Base-by-base conservation (phyloP, 1,140 invertebrate species). In the Zeugodacus cucurbitae region DNA sequence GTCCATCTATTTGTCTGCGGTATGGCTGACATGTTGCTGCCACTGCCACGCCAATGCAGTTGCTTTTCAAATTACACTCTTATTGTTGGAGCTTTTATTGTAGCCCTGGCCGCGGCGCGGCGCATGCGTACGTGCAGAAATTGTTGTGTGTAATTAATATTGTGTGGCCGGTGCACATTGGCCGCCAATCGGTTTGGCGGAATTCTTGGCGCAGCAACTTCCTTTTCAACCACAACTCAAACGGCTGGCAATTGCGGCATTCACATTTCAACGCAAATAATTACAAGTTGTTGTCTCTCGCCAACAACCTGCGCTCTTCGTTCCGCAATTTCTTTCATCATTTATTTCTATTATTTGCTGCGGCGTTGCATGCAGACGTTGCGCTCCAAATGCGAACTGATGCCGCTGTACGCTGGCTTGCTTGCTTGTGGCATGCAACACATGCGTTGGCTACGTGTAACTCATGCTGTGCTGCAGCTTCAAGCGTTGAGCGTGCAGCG, bases 231-330 rank as follows among this genome's bases (percentile, higher is more conserved):
- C 41, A 26, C 41, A 48, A 82, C 8, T 54, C 74, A 48, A 82
- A 34, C 74, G 20, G 8, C 74, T 29, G 22, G 1, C 67, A 48
- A 54, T 54, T 82, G 74, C 74, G n/a, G 74, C 74, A 44, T 82
- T 82, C 57, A 86, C 85, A 86, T 86, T 86, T 86, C 85, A 86
- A 86, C 85, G 85, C 85, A 59, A 86, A 86, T 86, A 86, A 86
- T 86, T 86, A 86, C 85, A 86, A 86, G 85, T 86, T 86, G 85
- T 86, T 86, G 85, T 82, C 74, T 82, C 74, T 82, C 85, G 85
- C 54, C 57, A 54, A 17, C 48, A 54, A 54, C 14, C 48, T 32
- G 17, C 54, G 26, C 48, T 26, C 29, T 29, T 20, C 20, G 2
- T 22, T 74, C 70, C n/a, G 14, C 48, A 54, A 54, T 54, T 54